These are phyloP conservation scores for Pogona vitticeps DNA, from an alignment of 2,113 vertebrate genomes.

Conservation along the genomic window DNA sequence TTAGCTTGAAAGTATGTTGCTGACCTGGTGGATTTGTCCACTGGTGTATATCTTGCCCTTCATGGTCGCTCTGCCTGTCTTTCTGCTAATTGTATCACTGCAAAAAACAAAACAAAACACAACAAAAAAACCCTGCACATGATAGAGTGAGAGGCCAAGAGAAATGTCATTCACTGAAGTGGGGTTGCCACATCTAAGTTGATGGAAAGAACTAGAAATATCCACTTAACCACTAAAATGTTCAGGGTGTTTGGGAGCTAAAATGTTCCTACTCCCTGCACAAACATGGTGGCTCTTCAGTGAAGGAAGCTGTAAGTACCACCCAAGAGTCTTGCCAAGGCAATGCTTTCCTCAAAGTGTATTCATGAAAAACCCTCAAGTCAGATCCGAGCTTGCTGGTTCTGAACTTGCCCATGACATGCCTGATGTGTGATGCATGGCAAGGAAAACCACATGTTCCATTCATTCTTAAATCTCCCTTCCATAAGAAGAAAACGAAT, in stretches of 20 bases:
- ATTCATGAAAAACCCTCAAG: background rate
- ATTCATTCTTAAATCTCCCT: slow-evolving; percentile 34
- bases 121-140: too few species aligned
- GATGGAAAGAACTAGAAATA: background rate
- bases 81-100: background rate
- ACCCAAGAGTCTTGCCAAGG: background rate
- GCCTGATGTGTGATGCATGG: slow-evolving; percentile 21
- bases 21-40: too few species aligned
- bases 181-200: background rate
- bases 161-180: background rate
- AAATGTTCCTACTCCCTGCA: background rate
- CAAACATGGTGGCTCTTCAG: background rate
- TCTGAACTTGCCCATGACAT: background rate
- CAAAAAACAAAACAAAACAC: too few species aligned
- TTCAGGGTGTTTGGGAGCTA: background rate
- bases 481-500: slow-evolving; percentile 30
- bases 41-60: background rate
- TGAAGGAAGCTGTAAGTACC: background rate
- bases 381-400: background rate
- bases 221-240: background rate
- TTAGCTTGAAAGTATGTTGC: too few species aligned
- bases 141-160: background rate
- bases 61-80: background rate
- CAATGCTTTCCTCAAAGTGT: background rate
- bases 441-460: slow-evolving; percentile 26